Percentiles rank a stretch among this genome's conserved stretches.
Evolutionary conservation across 2,113 vertebrate genomes (phyloP).

Genomic region (Semnornis frantzii): DNA sequence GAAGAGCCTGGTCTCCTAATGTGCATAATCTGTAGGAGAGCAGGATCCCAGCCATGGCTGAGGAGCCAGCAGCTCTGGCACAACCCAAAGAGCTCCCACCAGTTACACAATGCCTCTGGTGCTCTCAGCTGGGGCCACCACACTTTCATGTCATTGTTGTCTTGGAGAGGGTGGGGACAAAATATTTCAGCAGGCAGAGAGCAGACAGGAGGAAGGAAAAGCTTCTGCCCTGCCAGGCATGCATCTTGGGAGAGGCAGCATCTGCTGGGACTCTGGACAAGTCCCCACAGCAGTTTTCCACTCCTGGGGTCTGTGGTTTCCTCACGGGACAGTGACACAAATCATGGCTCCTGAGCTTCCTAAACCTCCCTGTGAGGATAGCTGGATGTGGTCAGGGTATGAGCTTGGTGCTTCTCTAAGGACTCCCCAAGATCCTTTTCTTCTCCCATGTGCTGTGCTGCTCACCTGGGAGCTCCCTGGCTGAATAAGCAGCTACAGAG

Average conservation of each 20-base stretch:
- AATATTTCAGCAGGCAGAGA: background rate
- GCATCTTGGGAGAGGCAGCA: background rate
- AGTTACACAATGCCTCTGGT: background rate
- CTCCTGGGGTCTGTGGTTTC: background rate
- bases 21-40: background rate
- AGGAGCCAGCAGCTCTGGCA: background rate
- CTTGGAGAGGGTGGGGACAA: constrained; percentile 39
- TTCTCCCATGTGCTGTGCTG: background rate
- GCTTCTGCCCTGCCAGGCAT: background rate
- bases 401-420: background rate
- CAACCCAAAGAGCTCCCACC: constrained; percentile 23
- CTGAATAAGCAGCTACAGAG: background rate
- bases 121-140: background rate
- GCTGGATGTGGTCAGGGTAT: background rate
- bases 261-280: background rate
- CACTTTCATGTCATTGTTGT: constrained; percentile 57
- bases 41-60: background rate
- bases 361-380: fast-evolving
- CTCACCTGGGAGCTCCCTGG: background rate
- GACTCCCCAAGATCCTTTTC: background rate
- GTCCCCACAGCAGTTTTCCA: background rate
- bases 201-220: constrained; percentile 20
- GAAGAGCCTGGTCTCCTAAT: background rate
- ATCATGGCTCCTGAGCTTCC: background rate
- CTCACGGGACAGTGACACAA: background rate